Evolutionary conservation across 2,888 invertebrate genomes (phyloP).

Genomic region (Sarcophaga carnaria): DNA sequence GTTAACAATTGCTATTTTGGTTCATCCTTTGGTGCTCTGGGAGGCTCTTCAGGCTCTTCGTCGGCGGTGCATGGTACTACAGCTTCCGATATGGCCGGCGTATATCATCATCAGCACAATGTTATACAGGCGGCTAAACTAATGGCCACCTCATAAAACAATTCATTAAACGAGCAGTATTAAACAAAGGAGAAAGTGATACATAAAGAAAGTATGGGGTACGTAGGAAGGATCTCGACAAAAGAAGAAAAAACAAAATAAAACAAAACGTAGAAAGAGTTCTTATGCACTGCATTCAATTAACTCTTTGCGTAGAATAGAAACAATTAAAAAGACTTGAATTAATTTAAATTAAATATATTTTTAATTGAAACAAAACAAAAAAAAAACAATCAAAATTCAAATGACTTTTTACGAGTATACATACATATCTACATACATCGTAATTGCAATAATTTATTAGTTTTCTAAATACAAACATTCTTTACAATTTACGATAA

Average conservation of each 20-base stretch:
- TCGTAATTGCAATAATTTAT: background rate
- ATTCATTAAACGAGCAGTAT: constrained; percentile 46
- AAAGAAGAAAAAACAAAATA: background rate
- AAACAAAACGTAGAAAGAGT: background rate
- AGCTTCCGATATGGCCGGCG: constrained; percentile 76
- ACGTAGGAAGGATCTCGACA: constrained; percentile 17
- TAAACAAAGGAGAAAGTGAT: constrained; percentile 34
- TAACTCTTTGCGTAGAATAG: background rate
- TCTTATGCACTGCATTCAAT: background rate
- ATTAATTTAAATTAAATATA: background rate
- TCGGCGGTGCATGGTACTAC: constrained; percentile 73
- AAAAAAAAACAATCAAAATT: too few relatives aligned
- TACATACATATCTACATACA: too few relatives aligned
- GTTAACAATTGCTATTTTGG: constrained; percentile 82
- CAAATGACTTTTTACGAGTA: too few relatives aligned
- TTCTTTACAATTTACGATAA: background rate
- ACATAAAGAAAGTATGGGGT: background rate
- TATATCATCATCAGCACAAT: constrained; percentile 91
- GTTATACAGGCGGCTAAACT: constrained; percentile 92
- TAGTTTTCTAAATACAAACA: constrained; percentile 18
- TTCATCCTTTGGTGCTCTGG: constrained; percentile 79
- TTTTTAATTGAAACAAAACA: too few relatives aligned
- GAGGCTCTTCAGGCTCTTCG: constrained; percentile 75
- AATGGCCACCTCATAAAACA: constrained; percentile 89
- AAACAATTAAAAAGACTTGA: background rate